Percentiles rank a stretch among this genome's conserved stretches.
Conservation (phyloP, 2,888 invertebrate species). For the Acleris literana region DNA sequence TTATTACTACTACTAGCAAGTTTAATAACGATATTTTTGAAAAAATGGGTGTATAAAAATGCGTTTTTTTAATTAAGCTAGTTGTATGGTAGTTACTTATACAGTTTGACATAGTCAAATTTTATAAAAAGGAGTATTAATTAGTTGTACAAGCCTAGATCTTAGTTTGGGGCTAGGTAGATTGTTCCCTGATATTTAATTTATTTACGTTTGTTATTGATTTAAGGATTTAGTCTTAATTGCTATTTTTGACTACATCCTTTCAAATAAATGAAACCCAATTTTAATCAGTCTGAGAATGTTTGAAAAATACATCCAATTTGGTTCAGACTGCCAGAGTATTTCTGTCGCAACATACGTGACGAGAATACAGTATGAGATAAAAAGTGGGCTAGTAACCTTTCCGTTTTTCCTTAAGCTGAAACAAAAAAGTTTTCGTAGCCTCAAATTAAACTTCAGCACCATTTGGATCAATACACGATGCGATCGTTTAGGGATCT, state of each 20-base stretch:
- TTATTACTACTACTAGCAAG: not conserved
- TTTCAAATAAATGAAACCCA: not conserved
- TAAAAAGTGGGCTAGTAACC: conserved; percentile 12
- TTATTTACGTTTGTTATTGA: too few species aligned
- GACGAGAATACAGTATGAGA: conserved; percentile 12
- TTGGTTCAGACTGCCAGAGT: conserved; percentile 13
- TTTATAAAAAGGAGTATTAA: too few species aligned
- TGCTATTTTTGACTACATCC: not conserved
- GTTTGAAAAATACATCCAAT: conserved; percentile 20
- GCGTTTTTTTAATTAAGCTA: too few species aligned
- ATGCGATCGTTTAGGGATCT: too few species aligned
- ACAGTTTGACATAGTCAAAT: too few species aligned
- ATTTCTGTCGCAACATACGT: conserved; percentile 27
- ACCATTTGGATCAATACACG: too few species aligned
- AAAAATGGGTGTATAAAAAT: too few species aligned
- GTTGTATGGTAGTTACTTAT: too few species aligned
- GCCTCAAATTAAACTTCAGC: not conserved
- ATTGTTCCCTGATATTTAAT: too few species aligned
- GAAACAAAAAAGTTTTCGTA: not conserved
- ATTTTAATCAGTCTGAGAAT: conserved; percentile 13
- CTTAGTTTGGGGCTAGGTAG: too few species aligned
- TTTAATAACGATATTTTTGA: not conserved
- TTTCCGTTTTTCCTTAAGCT: conserved; percentile 2
- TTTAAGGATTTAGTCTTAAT: too few species aligned
- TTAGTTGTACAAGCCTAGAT: too few species aligned